These are phyloP conservation scores for Deroplatys truncata DNA, from an alignment of 2,888 invertebrate species.

Conservation along the genomic window DNA sequence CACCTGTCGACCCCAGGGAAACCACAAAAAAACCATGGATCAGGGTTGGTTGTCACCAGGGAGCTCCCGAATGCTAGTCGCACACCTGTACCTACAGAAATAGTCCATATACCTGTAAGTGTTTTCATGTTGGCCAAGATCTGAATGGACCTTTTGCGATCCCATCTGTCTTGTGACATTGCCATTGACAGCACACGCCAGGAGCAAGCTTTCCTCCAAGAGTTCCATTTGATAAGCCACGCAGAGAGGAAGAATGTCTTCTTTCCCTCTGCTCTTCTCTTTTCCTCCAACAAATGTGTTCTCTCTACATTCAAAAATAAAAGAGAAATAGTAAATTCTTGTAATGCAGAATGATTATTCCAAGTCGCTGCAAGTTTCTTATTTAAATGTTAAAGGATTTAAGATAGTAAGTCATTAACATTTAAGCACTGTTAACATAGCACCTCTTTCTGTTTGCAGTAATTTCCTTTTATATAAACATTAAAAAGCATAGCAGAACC, in stretches of 20 bases:
- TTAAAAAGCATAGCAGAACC: too few species aligned
- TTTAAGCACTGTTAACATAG: too few species aligned
- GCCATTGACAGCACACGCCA: constrained; percentile 64
- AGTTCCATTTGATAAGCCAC: constrained; percentile 54
- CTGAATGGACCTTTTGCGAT: constrained; percentile 60
- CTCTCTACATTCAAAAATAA: neutral
- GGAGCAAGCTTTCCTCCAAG: constrained; percentile 59
- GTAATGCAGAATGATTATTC: too few species aligned
- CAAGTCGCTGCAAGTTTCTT: neutral
- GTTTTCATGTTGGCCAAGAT: constrained; percentile 62
- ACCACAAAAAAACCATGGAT: too few species aligned
- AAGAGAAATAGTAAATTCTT: neutral
- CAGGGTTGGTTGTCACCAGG: too few species aligned
- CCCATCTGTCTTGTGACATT: constrained; percentile 57
- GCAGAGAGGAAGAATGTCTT: neutral
- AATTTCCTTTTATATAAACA: too few species aligned
- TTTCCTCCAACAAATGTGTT: neutral
- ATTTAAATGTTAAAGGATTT: too few species aligned
- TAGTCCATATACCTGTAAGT: constrained; percentile 54
- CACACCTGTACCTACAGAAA: too few species aligned
- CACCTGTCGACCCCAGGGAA: too few species aligned
- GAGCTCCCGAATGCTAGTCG: too few species aligned
- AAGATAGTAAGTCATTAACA: too few species aligned
- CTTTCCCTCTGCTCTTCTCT: neutral
- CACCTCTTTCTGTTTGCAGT: too few species aligned